Conservation (phyloP, 2,888 invertebrate genomes). For the Drosophila barbarae region DNA sequence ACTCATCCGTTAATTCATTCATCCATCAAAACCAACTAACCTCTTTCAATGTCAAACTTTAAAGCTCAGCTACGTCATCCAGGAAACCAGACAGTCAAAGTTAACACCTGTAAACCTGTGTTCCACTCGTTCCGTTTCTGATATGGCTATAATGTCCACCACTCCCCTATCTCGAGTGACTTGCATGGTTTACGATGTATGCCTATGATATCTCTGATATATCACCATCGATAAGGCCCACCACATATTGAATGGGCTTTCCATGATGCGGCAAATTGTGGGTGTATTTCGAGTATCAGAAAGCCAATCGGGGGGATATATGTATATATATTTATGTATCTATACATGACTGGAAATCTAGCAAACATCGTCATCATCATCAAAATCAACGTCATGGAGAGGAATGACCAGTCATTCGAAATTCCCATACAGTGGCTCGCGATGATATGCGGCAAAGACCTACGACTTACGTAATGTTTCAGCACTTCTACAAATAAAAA, state of each 20-base stretch:
- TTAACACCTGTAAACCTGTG: constrained; percentile 23
- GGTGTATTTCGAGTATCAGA: background rate
- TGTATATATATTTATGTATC: background rate
- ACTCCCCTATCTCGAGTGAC: constrained; percentile 20
- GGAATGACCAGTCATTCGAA: constrained; percentile 11
- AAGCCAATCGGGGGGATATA: background rate
- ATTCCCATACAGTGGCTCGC: constrained; percentile 1
- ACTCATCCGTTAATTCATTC: constrained; percentile 3
- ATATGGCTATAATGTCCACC: constrained; percentile 9
- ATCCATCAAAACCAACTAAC: constrained; percentile 3
- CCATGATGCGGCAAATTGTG: constrained; percentile 12
- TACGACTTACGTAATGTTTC: background rate
- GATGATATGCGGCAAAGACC: background rate
- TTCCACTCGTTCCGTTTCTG: constrained; percentile 14
- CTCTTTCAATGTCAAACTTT: constrained; percentile 26
- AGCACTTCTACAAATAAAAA: background rate
- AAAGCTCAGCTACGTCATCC: constrained; percentile 18
- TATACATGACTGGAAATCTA: background rate
- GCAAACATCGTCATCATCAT: constrained; percentile 1
- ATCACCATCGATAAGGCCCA: background rate
- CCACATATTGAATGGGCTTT: background rate
- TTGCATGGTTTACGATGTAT: constrained; percentile 19
- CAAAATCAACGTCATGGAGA: background rate
- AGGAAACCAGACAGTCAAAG: background rate
- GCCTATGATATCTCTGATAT: constrained; percentile 12